These are phyloP conservation scores for Hemibagrus wyckioides DNA, from an alignment of 2,113 vertebrate species.

Conservation along the genomic window DNA sequence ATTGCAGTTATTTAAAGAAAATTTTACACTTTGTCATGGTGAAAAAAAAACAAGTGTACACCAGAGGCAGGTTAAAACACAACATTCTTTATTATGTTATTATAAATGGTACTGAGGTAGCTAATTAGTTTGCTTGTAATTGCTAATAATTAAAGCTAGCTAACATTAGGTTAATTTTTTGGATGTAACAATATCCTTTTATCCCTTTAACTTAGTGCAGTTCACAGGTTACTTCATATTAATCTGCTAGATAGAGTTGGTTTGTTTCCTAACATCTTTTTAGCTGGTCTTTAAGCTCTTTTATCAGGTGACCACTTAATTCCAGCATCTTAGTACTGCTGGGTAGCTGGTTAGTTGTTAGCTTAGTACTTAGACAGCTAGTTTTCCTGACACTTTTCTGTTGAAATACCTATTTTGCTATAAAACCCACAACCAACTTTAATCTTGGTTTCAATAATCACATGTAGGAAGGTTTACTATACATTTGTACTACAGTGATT, in stretches of 20 bases:
- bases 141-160: not conserved
- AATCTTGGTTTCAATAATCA: no score
- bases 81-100: not conserved
- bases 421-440: no score
- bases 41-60: not conserved
- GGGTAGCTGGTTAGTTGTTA: not conserved
- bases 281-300: not conserved
- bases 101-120: not conserved
- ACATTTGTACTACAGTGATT: no score
- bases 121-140: not conserved
- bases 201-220: not conserved
- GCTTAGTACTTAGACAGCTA: not conserved
- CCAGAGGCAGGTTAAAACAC: not conserved
- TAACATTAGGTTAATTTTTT: not conserved
- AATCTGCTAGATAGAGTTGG: not conserved
- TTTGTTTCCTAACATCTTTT: not conserved
- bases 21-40: not conserved
- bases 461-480: no score
- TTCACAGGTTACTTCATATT: not conserved
- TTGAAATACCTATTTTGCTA: no score
- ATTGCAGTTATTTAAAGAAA: no score
- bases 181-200: not conserved
- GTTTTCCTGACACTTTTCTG: no score
- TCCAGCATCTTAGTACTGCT: no score
- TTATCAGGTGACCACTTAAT: no score